Conservation (phyloP, 2,888 invertebrate genomes). For the Spisula solida region DNA sequence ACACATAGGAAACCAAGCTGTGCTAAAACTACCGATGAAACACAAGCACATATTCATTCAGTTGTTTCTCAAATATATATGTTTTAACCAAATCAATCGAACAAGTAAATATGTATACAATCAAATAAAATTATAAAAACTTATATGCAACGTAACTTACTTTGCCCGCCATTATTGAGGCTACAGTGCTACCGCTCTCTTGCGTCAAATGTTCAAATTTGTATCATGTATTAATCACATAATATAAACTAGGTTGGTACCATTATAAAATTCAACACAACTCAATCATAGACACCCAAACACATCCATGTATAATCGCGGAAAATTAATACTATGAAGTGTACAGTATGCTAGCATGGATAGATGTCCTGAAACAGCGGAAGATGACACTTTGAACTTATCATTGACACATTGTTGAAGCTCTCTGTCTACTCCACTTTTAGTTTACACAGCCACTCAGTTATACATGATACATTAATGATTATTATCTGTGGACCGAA, state of each 20-base stretch:
- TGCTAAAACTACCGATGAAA: too few species aligned
- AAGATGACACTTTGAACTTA: neutral
- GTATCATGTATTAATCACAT: neutral
- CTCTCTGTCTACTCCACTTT: too few species aligned
- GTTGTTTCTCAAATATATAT: too few species aligned
- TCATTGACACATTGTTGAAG: neutral
- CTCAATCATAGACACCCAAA: neutral
- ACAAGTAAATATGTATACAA: too few species aligned
- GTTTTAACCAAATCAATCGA: too few species aligned
- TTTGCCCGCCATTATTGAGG: neutral
- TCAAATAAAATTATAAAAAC: too few species aligned
- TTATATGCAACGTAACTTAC: neutral
- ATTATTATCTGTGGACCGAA: too few species aligned
- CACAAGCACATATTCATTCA: too few species aligned
- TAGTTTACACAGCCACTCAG: too few species aligned
- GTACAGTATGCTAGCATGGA: neutral
- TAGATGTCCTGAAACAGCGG: neutral
- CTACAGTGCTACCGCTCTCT: neutral
- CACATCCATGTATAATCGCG: neutral
- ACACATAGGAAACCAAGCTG: too few species aligned
- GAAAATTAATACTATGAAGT: neutral
- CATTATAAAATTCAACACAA: neutral
- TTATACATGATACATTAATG: too few species aligned
- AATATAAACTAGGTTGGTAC: neutral
- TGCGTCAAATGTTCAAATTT: neutral